A percentile compares a stretch with the other conserved stretches of the same genome.
These are phyloP conservation scores for Chrysemys picta DNA, from an alignment of 2,113 vertebrate species.

Conservation along the genomic window DNA sequence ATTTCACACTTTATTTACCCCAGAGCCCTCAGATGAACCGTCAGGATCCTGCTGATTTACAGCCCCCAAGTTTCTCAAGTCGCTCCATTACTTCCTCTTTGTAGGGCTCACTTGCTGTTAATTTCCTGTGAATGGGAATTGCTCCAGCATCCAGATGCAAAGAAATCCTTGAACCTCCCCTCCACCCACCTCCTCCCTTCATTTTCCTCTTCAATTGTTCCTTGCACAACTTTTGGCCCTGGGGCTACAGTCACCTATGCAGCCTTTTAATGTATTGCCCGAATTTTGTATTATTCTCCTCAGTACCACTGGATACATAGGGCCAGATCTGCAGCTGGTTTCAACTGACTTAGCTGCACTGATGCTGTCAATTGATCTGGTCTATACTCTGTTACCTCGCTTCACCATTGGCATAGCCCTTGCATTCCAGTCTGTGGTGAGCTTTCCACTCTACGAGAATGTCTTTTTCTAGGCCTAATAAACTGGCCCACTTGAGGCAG, in stretches of 20 bases:
- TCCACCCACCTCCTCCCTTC: not conserved
- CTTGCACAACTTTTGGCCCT: not conserved
- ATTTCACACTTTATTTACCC: not conserved
- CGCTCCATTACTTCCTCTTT: accelerated
- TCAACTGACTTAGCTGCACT: not conserved
- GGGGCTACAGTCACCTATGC: accelerated
- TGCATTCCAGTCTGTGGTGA: not conserved
- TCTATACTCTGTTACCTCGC: not conserved
- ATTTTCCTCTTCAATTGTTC: not conserved
- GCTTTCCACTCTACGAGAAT: not conserved
- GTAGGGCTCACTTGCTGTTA: not conserved
- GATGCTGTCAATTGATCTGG: not conserved
- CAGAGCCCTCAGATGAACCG: not conserved
- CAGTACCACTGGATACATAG: not conserved
- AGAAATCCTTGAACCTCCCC: accelerated
- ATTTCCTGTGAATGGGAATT: not conserved
- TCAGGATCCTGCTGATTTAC: not conserved
- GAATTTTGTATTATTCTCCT: not conserved
- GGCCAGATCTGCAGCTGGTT: not conserved
- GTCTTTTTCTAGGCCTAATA: not conserved
- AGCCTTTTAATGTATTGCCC: not conserved
- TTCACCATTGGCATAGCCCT: not conserved
- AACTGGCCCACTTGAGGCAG: not conserved
- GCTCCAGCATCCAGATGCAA: not conserved
- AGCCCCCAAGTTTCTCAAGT: not conserved